Base-by-base conservation (phyloP, 2,113 vertebrate species). In the Apodemus speciosus region DNA sequence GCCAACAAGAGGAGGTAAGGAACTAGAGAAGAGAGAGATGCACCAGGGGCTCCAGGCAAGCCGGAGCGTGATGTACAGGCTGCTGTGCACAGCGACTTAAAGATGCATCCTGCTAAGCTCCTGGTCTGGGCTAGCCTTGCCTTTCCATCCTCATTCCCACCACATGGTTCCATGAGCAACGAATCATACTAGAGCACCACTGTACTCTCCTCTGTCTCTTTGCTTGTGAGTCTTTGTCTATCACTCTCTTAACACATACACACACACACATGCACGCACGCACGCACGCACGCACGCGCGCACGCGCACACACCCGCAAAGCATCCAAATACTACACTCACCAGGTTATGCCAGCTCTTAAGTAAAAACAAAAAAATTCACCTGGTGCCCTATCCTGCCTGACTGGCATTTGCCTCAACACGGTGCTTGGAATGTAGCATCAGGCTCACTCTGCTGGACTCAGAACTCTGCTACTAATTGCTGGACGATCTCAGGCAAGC, bases 21-120 rank as follows among this genome's bases (percentile, higher is more conserved):
- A 20, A 1, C 51, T 20, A 23, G 62, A 68, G 4, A 53, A n/a
- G 30, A 14, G 43, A 51, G n/a, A 51, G 66, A 11, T 0, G 14
- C 0, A 53, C 7, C n/a, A 35, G 9, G 6, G 76, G 2, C 13
- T n/a, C 40, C 18, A 58, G 66, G 73, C 62, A 10, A 40, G 43
- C 15, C 0, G 53, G 30, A 43, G 30, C 21, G 0, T 62, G 27
- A 30, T 2, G 3, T 15, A 4, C 21, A 10, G 40, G 30, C n/a
- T 49, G 62, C 62, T 16, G 1, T 0, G 3, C 46, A 2, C 0
- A 3, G 69, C n/a, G 9, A 30, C 35, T 46, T 40, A 7, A 8
- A 4, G 11, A 4, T 15, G 49, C 25, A 40, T 73, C 77, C 38
- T 3, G 10, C 15, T 18, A 11, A 71, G 27, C 0, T 20, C 51